Base-by-base conservation (phyloP, 2,113 vertebrate species). In the Xiphorhynchus elegans region DNA sequence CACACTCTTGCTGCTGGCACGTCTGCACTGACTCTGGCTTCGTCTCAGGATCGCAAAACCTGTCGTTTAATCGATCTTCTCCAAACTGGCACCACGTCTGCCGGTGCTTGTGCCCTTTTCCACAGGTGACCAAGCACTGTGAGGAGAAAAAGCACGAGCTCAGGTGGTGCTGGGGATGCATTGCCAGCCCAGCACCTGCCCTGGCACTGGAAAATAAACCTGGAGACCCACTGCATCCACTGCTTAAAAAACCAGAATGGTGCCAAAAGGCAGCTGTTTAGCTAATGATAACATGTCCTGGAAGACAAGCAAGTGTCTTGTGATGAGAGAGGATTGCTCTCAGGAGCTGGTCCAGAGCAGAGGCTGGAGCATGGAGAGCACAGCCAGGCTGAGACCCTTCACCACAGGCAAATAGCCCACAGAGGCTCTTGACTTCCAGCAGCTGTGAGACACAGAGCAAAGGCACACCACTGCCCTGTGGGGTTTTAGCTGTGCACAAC, bases 61-160 rank as follows among this genome's bases (percentile, higher is more conserved):
- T 97, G 95, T 99, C 99, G 2, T 98, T 98, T 20, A 99, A 82
- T 23, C 97, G 98, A 67, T 99, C 99, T 95, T 99, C 99, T 47
- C 99, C 99, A 84, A 99, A 99, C 97, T 99, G 99, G 97, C 99
- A 99, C 99, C 99, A 99, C 2, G 98, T 98, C 96, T 99, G 99
- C 33, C 99, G 98, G 93, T 99, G 99, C 93, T 99, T 99, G 78
- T 99, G 99, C 68, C 99, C 99, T 95, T 99, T 99, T 13, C 99
- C 99, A 13, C 99, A 99, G 49, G 99, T 99, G 96, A 99, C 99
- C 82, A 99, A 97, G 96, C 99, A 99, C 99, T 99, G 97, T 0
- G 9, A 96, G 52, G 56, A 93, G 79, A 75, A 85, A 42, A 42
- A 42, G 40, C 13, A 15, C 40, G 23, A 47, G 58, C 26, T 93